Conservation (phyloP, 2,888 invertebrate genomes). For the Conistra vaccinii region DNA sequence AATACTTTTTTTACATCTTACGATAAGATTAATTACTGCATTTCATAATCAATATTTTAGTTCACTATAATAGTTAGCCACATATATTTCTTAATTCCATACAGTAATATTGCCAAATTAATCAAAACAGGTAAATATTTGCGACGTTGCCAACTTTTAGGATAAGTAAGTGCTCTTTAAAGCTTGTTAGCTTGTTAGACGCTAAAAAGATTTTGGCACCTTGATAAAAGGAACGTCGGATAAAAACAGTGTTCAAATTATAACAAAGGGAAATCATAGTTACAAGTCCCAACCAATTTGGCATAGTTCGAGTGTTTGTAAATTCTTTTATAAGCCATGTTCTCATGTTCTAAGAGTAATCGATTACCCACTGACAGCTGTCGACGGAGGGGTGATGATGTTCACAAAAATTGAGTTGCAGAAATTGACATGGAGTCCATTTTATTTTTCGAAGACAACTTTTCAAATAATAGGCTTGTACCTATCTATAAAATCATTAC, state of each 20-base stretch:
- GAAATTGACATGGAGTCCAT: neutral
- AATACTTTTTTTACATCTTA: too few relatives aligned
- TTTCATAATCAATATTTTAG: too few relatives aligned
- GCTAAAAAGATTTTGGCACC: too few relatives aligned
- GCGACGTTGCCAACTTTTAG: too few relatives aligned
- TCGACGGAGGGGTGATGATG: conserved; percentile 37
- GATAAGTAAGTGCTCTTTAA: too few relatives aligned
- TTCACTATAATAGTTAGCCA: too few relatives aligned
- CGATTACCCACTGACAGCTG: conserved; percentile 52
- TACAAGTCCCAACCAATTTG: conserved; percentile 11
- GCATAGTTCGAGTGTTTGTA: neutral
- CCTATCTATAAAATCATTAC: neutral
- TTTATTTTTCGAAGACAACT: neutral
- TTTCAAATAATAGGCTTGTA: neutral
- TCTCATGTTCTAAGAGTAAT: conserved; percentile 31
- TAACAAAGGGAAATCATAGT: neutral
- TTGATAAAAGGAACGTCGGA: neutral
- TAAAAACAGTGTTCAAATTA: neutral
- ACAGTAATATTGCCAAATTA: too few relatives aligned
- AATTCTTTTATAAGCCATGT: neutral
- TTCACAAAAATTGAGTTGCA: conserved; percentile 14
- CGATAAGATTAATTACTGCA: too few relatives aligned
- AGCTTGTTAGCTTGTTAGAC: too few relatives aligned
- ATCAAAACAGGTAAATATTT: too few relatives aligned
- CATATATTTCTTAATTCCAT: too few relatives aligned